phyloP scores from a whole-genome alignment of 2,113 vertebrate genomes.

The Oreochromis tanganicae region DNA sequence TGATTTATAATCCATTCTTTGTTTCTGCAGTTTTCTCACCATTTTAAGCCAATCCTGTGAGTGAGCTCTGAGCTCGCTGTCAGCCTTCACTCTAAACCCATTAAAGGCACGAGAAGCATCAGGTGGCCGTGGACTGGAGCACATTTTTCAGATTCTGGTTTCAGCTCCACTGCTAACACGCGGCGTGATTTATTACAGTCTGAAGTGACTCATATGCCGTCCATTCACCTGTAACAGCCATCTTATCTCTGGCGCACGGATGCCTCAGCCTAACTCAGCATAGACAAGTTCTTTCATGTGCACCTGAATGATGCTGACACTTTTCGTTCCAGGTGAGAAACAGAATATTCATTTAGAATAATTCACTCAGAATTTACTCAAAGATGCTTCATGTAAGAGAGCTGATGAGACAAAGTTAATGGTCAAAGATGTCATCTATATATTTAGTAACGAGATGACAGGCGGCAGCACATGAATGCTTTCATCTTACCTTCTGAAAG shows the following conservation, averaged over 20 bases:
- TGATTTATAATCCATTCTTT: not conserved
- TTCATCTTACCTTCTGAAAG: not conserved
- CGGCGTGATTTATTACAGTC: not conserved
- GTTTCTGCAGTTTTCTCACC: not conserved
- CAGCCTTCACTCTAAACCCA: not conserved
- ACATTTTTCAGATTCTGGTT: not conserved
- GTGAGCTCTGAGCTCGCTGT: not conserved
- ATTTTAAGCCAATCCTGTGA: not conserved
- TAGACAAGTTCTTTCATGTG: not conserved
- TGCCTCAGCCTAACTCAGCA: rapidly evolving
- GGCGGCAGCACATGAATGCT: rapidly evolving
- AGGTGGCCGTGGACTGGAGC: not conserved
- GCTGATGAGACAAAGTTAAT: not conserved
- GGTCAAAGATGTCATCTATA: not conserved
- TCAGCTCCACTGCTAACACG: not conserved
- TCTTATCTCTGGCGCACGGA: not conserved
- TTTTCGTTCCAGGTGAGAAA: not conserved
- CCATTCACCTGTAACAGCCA: not conserved
- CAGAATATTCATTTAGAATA: rapidly evolving
- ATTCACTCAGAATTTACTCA: not conserved
- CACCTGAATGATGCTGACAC: not conserved
- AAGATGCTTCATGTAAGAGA: not conserved
- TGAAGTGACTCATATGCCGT: not conserved
- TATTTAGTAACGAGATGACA: not conserved
- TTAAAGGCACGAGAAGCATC: not conserved